A percentile compares a stretch with the other conserved stretches of the same genome.
phyloP scores from a whole-genome alignment of 2,797 vertebrate species.

The Kryptopterus vitreolus region DNA sequence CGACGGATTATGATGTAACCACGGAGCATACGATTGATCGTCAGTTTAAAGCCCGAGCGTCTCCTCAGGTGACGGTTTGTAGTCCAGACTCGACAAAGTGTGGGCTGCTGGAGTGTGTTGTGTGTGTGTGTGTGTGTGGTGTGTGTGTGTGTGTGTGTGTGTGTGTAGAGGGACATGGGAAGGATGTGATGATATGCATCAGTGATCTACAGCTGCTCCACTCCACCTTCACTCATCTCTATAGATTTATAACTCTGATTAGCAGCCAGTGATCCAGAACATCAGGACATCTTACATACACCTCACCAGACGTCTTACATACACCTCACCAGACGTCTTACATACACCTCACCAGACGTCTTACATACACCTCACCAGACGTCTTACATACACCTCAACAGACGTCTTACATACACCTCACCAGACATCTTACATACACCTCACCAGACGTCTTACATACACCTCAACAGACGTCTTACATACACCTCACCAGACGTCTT shows the following conservation, averaged over 20 bases:
- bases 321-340: too few relatives aligned
- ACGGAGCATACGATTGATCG: background rate
- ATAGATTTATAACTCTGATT: slow-evolving; percentile 57
- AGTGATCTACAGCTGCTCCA: slow-evolving; percentile 49
- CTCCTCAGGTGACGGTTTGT: slow-evolving; percentile 22
- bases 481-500: too few relatives aligned
- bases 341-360: too few relatives aligned
- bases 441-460: too few relatives aligned
- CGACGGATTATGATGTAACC: background rate
- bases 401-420: too few relatives aligned
- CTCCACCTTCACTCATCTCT: slow-evolving; percentile 52
- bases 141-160: slow-evolving; percentile 10
- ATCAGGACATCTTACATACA: slow-evolving; percentile 40
- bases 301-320: slow-evolving; percentile 27
- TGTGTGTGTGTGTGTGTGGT: slow-evolving; percentile 2
- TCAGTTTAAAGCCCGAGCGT: slow-evolving; percentile 1
- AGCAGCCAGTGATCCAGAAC: slow-evolving; percentile 55
- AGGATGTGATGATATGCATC: slow-evolving; percentile 48
- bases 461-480: too few relatives aligned
- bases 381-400: too few relatives aligned
- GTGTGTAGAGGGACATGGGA: background rate
- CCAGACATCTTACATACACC: too few relatives aligned
- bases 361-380: too few relatives aligned
- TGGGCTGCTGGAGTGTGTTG: slow-evolving; percentile 27
- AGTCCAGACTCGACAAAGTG: slow-evolving; percentile 28